A percentile compares a stretch with the other conserved stretches of the same genome.
These are phyloP conservation scores for Xanthorhoe designata DNA, from an alignment of 2,888 invertebrate species.

Conservation along the genomic window DNA sequence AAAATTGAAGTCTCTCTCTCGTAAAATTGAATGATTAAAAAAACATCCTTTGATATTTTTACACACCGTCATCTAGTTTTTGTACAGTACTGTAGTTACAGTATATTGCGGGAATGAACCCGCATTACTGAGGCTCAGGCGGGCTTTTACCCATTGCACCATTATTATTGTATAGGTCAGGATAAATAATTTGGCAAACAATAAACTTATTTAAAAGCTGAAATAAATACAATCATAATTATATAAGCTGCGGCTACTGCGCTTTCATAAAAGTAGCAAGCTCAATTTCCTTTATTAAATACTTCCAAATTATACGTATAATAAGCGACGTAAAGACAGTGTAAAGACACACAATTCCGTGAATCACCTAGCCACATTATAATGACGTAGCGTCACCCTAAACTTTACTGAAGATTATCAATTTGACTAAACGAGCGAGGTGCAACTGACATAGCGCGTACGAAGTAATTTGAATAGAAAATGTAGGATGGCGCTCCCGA, in stretches of 20 bases:
- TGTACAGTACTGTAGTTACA: no score
- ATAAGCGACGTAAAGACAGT: slow-evolving; percentile 54
- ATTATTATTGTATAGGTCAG: no score
- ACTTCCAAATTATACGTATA: slow-evolving; percentile 42
- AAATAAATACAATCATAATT: slow-evolving; percentile 32
- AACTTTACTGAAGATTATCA: slow-evolving; percentile 47
- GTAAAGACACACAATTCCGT: slow-evolving; percentile 57
- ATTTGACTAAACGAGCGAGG: slow-evolving; percentile 15
- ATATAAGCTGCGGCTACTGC: slow-evolving; percentile 51
- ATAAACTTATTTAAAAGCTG: slow-evolving; percentile 22
- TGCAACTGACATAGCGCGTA: slow-evolving; percentile 16
- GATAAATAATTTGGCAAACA: slow-evolving; percentile 11
- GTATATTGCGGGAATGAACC: no score
- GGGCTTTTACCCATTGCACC: no score
- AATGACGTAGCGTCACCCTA: slow-evolving; percentile 74
- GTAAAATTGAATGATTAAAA: no score
- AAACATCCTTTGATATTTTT: no score
- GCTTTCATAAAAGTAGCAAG: slow-evolving; percentile 50
- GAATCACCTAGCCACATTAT: slow-evolving; percentile 55
- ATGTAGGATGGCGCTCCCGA: slow-evolving; percentile 81
- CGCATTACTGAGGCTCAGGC: no score
- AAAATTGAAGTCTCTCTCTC: no score
- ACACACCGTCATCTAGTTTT: no score
- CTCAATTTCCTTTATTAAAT: slow-evolving; percentile 51
- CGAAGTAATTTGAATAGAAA: slow-evolving; percentile 36